Percentiles rank a stretch among this genome's conserved stretches.
Conservation (phyloP, 2,113 vertebrate genomes). For the Chamaea fasciata region DNA sequence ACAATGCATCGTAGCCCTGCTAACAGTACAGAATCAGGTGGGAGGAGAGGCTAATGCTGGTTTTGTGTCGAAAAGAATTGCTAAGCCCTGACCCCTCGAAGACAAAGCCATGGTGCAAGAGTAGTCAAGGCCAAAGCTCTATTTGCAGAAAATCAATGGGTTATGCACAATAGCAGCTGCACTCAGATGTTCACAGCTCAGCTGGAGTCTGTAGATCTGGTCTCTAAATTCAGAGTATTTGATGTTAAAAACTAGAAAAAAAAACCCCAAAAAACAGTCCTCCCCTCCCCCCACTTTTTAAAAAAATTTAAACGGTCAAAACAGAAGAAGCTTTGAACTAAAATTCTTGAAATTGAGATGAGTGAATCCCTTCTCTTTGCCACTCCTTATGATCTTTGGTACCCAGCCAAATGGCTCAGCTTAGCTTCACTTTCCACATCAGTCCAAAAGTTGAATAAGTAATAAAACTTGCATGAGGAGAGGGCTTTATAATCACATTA, state of each 20-base stretch:
- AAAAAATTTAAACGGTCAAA: not conserved
- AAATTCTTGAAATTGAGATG: not conserved
- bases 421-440: constrained; percentile 18
- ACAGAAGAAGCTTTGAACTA: not conserved
- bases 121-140: constrained; percentile 8
- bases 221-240: not conserved
- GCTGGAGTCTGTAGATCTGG: not conserved
- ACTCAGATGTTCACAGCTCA: not conserved
- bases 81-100: not conserved
- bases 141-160: constrained; percentile 3
- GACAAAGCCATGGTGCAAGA: not conserved
- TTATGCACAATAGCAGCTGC: not conserved
- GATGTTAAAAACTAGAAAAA: not conserved
- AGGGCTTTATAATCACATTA: constrained; percentile 30
- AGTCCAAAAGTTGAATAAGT: constrained; percentile 9
- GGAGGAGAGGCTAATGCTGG: not conserved
- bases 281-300: accelerated
- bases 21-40: not conserved
- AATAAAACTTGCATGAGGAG: constrained; percentile 1
- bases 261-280: not conserved
- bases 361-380: not conserved
- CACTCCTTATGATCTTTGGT: not conserved
- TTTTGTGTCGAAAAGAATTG: not conserved
- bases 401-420: constrained; percentile 26
- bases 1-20: not conserved